Evolutionary conservation across 2,113 vertebrate species (phyloP).

Genomic region (Onychorhynchus coronatus): DNA sequence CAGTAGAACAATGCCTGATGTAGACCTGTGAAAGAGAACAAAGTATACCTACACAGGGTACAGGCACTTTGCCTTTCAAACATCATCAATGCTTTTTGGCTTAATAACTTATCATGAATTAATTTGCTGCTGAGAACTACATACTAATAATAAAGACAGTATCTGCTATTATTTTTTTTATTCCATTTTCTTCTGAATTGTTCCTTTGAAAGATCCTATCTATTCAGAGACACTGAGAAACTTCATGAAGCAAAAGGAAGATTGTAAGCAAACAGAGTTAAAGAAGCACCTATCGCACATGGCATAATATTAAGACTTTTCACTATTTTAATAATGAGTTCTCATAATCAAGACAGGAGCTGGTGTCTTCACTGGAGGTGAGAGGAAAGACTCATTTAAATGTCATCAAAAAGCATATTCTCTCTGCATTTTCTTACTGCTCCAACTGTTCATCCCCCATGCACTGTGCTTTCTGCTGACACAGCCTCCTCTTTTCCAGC

Average conservation of each 20-base stretch:
- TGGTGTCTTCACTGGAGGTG: not conserved
- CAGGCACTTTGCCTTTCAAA: constrained; percentile 10
- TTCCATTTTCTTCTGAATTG: not conserved
- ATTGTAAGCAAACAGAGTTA: not conserved
- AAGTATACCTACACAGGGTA: not conserved
- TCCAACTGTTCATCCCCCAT: not conserved
- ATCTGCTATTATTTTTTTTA: constrained; percentile 13
- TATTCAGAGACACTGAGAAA: not conserved
- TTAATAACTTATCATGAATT: constrained; percentile 18
- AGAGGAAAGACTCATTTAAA: not conserved
- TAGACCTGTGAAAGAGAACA: not conserved
- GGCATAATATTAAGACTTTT: not conserved
- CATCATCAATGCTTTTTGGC: not conserved
- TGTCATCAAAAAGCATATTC: not conserved
- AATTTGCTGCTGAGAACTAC: constrained; percentile 10
- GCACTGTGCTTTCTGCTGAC: constrained; percentile 6
- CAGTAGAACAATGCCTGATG: not conserved
- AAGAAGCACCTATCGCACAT: not conserved
- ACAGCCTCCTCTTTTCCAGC: not conserved
- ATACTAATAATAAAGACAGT: not conserved
- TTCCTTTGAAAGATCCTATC: constrained; percentile 2
- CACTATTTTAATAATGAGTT: not conserved
- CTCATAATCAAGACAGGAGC: not conserved
- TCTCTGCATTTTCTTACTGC: not conserved
- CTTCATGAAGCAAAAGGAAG: not conserved